Evolutionary conservation across 2,888 invertebrate genomes (phyloP).

Genomic region (Empis livida): DNA sequence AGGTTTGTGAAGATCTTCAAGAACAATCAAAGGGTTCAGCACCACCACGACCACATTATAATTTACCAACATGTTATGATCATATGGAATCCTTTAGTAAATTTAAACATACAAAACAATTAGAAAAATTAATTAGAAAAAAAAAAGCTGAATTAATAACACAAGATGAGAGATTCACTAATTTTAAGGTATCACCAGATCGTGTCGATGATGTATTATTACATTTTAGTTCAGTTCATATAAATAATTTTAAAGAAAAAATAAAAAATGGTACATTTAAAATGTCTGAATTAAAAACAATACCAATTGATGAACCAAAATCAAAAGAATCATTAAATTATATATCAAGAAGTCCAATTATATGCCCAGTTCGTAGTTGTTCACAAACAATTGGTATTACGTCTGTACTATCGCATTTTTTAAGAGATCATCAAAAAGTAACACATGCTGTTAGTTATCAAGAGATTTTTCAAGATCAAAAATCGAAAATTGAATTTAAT

Average conservation of each 20-base stretch:
- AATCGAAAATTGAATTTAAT: constrained; percentile 18
- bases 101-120: constrained; percentile 16
- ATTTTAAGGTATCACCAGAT: constrained; percentile 11
- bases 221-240: no score
- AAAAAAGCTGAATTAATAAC: constrained; percentile 15
- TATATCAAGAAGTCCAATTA: constrained; percentile 19
- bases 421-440: constrained; percentile 18
- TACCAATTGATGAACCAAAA: constrained; percentile 1
- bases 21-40: constrained; percentile 14
- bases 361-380: constrained; percentile 21
- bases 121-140: constrained; percentile 10
- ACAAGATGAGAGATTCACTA: constrained; percentile 18
- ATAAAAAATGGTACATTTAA: not conserved
- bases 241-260: not conserved
- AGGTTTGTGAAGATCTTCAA: not conserved
- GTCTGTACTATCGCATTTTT: constrained; percentile 21
- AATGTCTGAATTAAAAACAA: not conserved
- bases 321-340: constrained; percentile 14
- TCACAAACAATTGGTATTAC: constrained; percentile 19
- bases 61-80: constrained; percentile 22
- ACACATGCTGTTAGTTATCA: constrained; percentile 12
- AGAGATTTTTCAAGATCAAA: constrained; percentile 16
- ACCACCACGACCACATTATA: constrained; percentile 14
- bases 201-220: constrained; percentile 8
- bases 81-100: constrained; percentile 18